Conservation (phyloP, 2,797 vertebrate genomes). For the Crenichthys baileyi region DNA sequence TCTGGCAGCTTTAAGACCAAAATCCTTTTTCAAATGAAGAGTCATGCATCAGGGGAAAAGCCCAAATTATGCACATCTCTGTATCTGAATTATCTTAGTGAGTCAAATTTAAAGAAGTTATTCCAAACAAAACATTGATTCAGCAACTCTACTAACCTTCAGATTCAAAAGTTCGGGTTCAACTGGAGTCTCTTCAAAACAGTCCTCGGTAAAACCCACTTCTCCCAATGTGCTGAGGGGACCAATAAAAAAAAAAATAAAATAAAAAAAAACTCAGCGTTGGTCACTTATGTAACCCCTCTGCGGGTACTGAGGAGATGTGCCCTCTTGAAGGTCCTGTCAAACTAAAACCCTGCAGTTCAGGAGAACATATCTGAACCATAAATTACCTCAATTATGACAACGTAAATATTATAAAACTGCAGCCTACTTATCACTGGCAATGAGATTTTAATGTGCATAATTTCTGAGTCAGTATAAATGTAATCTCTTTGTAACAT, state of each 20-base stretch:
- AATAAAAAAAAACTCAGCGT: not conserved
- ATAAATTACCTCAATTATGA: not conserved
- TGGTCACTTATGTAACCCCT: constrained; percentile 3
- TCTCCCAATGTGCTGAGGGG: not conserved
- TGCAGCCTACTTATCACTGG: not conserved
- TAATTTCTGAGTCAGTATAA: not conserved
- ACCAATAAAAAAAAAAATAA: too few relatives aligned
- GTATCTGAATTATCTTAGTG: not conserved
- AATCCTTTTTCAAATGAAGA: not conserved
- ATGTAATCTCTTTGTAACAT: not conserved
- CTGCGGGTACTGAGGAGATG: not conserved
- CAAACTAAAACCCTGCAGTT: not conserved
- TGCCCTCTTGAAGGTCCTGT: not conserved
- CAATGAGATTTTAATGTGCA: not conserved
- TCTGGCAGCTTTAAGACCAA: not conserved
- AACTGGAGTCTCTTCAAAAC: not conserved
- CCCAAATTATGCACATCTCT: not conserved
- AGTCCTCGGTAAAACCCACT: not conserved
- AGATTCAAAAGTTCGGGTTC: not conserved
- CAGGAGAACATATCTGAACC: not conserved
- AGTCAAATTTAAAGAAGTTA: not conserved
- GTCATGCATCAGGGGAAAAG: not conserved
- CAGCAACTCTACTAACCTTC: not conserved
- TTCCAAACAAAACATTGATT: not conserved
- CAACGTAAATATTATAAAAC: not conserved